A percentile compares a stretch with the other conserved stretches of the same genome.
These are phyloP conservation scores for Plectrocnemia conspersa DNA, from an alignment of 1,140 invertebrate species.

Conservation along the genomic window DNA sequence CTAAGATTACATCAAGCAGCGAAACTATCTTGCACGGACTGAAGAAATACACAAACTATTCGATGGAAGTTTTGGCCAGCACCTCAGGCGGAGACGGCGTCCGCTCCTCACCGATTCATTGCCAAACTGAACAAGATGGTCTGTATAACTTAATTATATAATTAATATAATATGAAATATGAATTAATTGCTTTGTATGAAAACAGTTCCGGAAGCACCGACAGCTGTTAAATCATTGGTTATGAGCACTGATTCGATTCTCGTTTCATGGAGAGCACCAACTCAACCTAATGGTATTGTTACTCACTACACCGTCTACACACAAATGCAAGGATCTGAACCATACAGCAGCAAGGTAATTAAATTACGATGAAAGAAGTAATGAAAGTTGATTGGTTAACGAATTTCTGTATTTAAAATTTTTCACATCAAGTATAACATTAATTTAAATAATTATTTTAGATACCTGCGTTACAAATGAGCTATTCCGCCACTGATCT, in stretches of 20 bases:
- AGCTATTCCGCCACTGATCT: constrained; percentile 81
- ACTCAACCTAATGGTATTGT: constrained; percentile 88
- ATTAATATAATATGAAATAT: constrained; percentile 10
- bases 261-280: constrained; percentile 91
- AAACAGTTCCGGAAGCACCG: constrained; percentile 83
- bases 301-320: constrained; percentile 90
- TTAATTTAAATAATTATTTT: constrained; percentile 36
- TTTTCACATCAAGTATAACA: constrained; percentile 54
- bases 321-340: constrained; percentile 69
- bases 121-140: constrained; percentile 95
- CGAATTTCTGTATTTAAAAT: background rate
- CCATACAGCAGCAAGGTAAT: constrained; percentile 66
- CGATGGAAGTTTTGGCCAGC: constrained; percentile 91
- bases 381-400: too few relatives aligned
- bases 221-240: constrained; percentile 88
- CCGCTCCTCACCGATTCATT: constrained; percentile 82
- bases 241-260: constrained; percentile 83
- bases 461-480: constrained; percentile 59
- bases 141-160: constrained; percentile 36
- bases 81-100: constrained; percentile 96
- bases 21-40: constrained; percentile 89
- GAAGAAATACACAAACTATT: constrained; percentile 95
- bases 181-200: too few relatives aligned
- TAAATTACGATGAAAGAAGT: constrained; percentile 33
- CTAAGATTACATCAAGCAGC: constrained; percentile 84